Evolutionary conservation across 2,797 vertebrate genomes (phyloP).

Genomic region (Manis javanica): DNA sequence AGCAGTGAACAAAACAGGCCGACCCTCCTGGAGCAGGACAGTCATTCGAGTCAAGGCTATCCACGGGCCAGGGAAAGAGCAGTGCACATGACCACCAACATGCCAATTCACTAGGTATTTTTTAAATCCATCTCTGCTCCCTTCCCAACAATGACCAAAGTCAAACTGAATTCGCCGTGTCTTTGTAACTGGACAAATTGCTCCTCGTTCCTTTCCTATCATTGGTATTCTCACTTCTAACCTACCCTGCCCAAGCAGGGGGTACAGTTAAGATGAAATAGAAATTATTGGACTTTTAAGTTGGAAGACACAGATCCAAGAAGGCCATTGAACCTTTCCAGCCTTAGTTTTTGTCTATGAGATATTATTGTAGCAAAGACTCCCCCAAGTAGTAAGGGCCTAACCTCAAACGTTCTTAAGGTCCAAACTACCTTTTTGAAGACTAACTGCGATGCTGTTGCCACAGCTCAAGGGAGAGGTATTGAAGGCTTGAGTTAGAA

Average conservation of each 20-base stretch:
- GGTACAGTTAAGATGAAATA: not conserved
- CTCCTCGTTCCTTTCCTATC: conserved; percentile 5
- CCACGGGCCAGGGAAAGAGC: not conserved
- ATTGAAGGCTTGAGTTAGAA: not conserved
- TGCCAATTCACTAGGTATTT: not conserved
- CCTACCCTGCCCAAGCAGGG: not conserved
- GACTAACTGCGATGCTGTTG: not conserved
- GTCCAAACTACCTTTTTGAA: not conserved
- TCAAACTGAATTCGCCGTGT: not conserved
- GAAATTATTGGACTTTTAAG: not conserved
- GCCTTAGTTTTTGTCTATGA: not conserved
- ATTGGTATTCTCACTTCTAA: not conserved
- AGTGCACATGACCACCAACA: not conserved
- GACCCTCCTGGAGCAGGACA: conserved; percentile 20
- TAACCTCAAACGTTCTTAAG: conserved; percentile 41
- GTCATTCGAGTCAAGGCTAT: not conserved
- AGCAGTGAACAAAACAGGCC: conserved; percentile 28
- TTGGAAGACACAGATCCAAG: not conserved
- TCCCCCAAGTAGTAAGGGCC: conserved; percentile 24
- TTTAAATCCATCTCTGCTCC: not conserved
- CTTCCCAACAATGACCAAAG: not conserved
- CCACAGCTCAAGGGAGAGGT: not conserved
- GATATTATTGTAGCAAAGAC: not conserved
- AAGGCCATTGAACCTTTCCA: conserved; percentile 20
- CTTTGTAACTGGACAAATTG: not conserved